phyloP scores from a whole-genome alignment of 2,888 invertebrate genomes.

The Lasioglossum marginatum region DNA sequence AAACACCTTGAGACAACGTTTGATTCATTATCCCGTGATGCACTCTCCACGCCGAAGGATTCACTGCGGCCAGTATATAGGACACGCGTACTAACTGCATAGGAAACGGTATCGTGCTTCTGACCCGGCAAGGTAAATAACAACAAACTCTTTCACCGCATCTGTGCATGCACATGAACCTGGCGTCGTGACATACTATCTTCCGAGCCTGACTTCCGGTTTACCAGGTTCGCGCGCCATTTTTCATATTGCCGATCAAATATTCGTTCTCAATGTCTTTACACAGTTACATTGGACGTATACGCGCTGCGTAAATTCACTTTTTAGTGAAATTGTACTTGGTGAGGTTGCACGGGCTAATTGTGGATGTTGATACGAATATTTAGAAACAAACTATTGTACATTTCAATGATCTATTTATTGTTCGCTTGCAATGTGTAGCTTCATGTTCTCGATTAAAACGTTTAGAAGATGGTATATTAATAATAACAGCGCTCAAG shows the following conservation, averaged over 20 bases:
- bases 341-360: not conserved
- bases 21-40: constrained; percentile 41
- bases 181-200: constrained; percentile 31
- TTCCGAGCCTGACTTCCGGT: constrained; percentile 19
- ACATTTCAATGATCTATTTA: not conserved
- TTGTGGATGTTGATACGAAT: not conserved
- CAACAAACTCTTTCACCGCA: constrained; percentile 25
- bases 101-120: constrained; percentile 1
- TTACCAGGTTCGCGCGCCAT: not conserved
- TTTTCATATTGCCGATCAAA: not conserved
- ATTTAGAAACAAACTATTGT: too few relatives aligned
- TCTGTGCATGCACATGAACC: not conserved
- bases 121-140: constrained; percentile 31
- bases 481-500: not conserved
- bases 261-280: not conserved
- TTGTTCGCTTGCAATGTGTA: not conserved
- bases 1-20: constrained; percentile 55
- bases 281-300: not conserved
- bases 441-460: not conserved
- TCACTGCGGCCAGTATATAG: constrained; percentile 11
- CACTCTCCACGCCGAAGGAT: constrained; percentile 17
- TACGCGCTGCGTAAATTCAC: not conserved
- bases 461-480: not conserved
- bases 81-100: constrained; percentile 5
- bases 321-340: not conserved